Base-by-base conservation (phyloP, 2,113 vertebrate genomes). In the Bagarius yarrelli region DNA sequence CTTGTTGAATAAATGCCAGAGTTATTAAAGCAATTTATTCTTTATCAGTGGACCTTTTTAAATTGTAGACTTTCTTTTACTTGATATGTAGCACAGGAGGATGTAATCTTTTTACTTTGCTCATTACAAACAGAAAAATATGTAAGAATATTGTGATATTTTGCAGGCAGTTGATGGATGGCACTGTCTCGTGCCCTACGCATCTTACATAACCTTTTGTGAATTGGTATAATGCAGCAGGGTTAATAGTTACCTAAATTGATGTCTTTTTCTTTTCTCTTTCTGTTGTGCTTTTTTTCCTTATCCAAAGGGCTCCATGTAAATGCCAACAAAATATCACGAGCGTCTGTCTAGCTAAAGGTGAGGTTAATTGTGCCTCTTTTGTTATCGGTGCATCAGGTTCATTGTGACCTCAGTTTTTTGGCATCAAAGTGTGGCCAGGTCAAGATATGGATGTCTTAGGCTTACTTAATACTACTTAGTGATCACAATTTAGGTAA, bases 251-350 rank as follows among this genome's bases (percentile, higher is more conserved):
- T 59, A 47, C 56, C 59, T 77, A 84, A 84, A 88, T 85, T 82
- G 64, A 53, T 30, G 27, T 78, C 61, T 76, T 76, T 21, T 78
- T 59, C 67, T 4, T 30, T 74, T 18, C 6, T 64, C 79, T 63
- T 19, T 56, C 16, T 55, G 25, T 83, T 79, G 21, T 72, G 63
- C 57, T 67, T 81, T 78, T 60, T 57, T 8, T 36, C 6, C 23
- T 55, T 21, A 71, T 74, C 72, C 79, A 74, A 47, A 23, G 64
- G 53, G 72, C 70, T 81, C 78, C 75, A 55, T 80, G 63, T 83
- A 88, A 88, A 83, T 85, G 87, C 82, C 85, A 86, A 50, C 83
- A 66, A 86, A 87, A 87, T 84, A 80, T 69, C 87, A 85, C 76
- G 78, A 81, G 76, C 80, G 79, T 72, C 83, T 73, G 18, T 81